These are phyloP conservation scores for Batillaria attramentaria DNA, from an alignment of 1,140 invertebrate species.

Conservation along the genomic window DNA sequence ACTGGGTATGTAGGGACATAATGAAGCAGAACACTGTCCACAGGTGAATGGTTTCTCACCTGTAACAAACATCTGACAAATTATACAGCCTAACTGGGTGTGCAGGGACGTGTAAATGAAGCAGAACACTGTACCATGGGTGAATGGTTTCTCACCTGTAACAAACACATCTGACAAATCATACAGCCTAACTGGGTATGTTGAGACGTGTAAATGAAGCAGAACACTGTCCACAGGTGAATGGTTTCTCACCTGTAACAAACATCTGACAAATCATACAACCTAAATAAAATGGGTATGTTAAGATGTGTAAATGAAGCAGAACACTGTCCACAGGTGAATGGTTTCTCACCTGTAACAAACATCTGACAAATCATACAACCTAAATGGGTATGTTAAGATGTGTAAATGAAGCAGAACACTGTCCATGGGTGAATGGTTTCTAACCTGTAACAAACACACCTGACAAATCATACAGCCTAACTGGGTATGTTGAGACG, in stretches of 20 bases:
- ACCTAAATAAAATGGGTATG: not conserved
- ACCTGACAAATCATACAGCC: too few species aligned
- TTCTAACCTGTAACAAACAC: too few species aligned
- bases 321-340: not conserved
- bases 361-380: too few species aligned
- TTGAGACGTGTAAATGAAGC: conserved; percentile 87
- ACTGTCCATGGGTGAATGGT: too few species aligned
- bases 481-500: conserved; percentile 88
- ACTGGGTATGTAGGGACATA: not conserved
- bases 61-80: not conserved
- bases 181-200: too few species aligned
- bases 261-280: not conserved
- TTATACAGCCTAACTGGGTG: too few species aligned
- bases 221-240: conserved; percentile 61
- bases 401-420: too few species aligned
- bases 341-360: not conserved
- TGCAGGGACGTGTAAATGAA: too few species aligned
- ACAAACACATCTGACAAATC: too few species aligned
- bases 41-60: not conserved
- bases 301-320: not conserved
- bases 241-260: conserved; percentile 83
- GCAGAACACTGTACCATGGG: too few species aligned
- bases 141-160: too few species aligned
- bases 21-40: not conserved
- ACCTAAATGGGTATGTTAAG: too few species aligned